Conservation (phyloP, 2,888 invertebrate species). For the Drosophila tanythrix region DNA sequence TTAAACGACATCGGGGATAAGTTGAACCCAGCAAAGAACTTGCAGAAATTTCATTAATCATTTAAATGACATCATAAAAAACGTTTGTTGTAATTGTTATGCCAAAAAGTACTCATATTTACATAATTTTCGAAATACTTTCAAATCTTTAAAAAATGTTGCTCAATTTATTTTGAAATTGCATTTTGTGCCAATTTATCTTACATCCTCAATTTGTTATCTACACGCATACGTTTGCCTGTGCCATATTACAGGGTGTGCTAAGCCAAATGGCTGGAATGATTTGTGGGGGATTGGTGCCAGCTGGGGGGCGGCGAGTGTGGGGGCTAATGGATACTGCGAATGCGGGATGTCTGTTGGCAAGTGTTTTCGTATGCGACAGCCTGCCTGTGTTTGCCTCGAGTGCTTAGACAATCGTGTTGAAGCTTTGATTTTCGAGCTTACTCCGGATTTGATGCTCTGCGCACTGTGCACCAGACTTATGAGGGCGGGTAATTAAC, state of each 20-base stretch:
- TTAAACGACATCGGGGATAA: no score
- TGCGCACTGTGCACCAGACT: slow-evolving; percentile 55
- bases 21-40: neutral
- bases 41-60: neutral
- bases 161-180: neutral
- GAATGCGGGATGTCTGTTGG: slow-evolving; percentile 44
- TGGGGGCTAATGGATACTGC: slow-evolving; percentile 5
- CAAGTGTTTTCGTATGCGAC: slow-evolving; percentile 43
- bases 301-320: neutral
- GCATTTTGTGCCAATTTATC: neutral
- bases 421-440: slow-evolving; percentile 76
- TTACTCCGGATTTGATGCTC: slow-evolving; percentile 58
- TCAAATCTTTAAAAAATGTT: no score
- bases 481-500: slow-evolving; percentile 73
- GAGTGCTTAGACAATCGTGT: slow-evolving; percentile 76
- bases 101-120: neutral
- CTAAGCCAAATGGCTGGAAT: slow-evolving; percentile 6
- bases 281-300: neutral
- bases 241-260: slow-evolving; percentile 1
- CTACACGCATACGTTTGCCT: neutral
- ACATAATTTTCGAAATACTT: neutral
- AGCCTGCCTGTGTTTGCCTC: slow-evolving; percentile 29
- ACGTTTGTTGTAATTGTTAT: neutral
- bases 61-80: neutral
- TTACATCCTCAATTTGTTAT: neutral